Percentiles rank a stretch among this genome's conserved stretches.
These are phyloP conservation scores for Odontesthes bonariensis DNA, from an alignment of 2,113 vertebrate species.

Conservation along the genomic window DNA sequence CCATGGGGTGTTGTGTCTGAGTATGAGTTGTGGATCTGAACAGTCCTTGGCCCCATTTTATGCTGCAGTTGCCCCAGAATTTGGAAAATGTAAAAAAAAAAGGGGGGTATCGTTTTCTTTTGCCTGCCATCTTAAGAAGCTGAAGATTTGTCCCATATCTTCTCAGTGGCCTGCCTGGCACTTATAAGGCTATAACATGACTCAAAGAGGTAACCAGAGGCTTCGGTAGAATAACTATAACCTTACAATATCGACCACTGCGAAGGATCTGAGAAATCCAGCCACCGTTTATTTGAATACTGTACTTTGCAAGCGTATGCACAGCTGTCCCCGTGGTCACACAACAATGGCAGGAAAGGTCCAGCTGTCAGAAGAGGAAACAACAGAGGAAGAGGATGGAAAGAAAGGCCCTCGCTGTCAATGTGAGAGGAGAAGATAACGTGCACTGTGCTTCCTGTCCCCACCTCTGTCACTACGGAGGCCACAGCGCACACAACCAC, in stretches of 20 bases:
- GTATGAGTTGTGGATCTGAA: background rate
- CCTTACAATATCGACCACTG: background rate
- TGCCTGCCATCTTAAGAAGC: background rate
- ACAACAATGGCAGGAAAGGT: slow-evolving; percentile 81
- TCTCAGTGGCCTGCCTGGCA: background rate
- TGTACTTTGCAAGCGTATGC: slow-evolving; percentile 14
- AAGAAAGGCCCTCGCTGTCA: slow-evolving; percentile 74
- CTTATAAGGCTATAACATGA: background rate
- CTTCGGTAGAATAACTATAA: background rate
- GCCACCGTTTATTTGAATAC: slow-evolving; percentile 26
- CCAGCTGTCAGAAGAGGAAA: slow-evolving; percentile 75
- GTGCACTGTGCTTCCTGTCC: slow-evolving; percentile 65
- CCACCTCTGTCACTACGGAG: slow-evolving; percentile 50
- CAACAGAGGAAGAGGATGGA: slow-evolving; percentile 47
- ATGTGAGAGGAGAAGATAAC: slow-evolving; percentile 80
- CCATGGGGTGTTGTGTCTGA: slow-evolving; percentile 19
- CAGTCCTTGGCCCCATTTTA: slow-evolving; percentile 5
- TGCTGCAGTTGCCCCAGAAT: slow-evolving; percentile 3
- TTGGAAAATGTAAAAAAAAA: slow-evolving; percentile 3
- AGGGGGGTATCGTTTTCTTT: slow-evolving; percentile 16
- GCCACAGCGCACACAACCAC: slow-evolving; percentile 43
- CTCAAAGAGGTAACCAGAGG: slow-evolving; percentile 3
- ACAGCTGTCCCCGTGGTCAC: slow-evolving; percentile 22
- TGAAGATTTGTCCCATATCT: slow-evolving; percentile 1
- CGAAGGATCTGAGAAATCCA: slow-evolving; percentile 1